Conservation (phyloP, 2,888 invertebrate genomes). For the Chymomyza caudatula region DNA sequence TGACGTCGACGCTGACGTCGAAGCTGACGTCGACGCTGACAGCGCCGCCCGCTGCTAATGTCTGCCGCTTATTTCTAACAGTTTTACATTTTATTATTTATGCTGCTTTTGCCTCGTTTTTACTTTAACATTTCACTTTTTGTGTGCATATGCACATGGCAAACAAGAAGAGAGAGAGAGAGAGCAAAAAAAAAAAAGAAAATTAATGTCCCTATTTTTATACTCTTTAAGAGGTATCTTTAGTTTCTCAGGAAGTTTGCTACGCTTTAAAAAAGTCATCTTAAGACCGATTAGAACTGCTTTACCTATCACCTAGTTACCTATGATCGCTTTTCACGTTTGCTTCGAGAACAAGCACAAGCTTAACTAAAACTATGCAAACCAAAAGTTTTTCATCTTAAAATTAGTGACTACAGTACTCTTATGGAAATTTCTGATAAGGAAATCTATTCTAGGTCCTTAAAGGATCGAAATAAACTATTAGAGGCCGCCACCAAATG, state of each 20-base stretch:
- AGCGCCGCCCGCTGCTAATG: constrained; percentile 4
- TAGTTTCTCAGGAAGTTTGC: background rate
- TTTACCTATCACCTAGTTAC: no score
- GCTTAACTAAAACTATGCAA: no score
- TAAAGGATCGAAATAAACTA: no score
- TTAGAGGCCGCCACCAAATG: no score
- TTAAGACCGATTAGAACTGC: no score
- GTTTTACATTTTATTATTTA: constrained; percentile 24
- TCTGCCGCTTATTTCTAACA: constrained; percentile 38
- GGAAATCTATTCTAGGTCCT: no score
- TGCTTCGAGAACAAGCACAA: no score
- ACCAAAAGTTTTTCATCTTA: no score
- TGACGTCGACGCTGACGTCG: constrained; percentile 19
- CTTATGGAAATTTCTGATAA: no score
- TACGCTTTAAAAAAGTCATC: background rate
- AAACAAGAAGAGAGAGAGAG: background rate
- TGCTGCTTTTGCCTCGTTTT: background rate
- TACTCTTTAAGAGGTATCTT: background rate
- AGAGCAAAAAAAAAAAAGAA: background rate
- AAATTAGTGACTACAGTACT: no score
- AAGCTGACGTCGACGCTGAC: constrained; percentile 1
- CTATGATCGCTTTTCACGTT: no score
- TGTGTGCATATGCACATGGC: background rate
- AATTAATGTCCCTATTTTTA: background rate
- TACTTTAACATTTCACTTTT: background rate